These are phyloP conservation scores for Palaemon carinicauda DNA, from an alignment of 1,140 invertebrate genomes.

Conservation along the genomic window DNA sequence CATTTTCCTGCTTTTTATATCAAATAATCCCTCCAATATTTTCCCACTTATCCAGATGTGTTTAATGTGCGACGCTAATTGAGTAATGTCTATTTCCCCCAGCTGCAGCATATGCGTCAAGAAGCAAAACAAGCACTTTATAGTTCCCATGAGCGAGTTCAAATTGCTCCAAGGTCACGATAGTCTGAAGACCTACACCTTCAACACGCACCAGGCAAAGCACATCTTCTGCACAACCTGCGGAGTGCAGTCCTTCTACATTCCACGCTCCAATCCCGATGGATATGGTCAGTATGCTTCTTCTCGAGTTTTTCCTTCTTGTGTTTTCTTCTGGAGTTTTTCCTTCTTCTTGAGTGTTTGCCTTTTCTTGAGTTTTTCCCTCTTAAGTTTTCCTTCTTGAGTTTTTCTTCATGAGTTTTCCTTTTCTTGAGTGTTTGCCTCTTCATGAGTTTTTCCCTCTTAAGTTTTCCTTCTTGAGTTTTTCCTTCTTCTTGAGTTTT, in stretches of 20 bases:
- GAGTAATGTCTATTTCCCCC: conserved; percentile 7
- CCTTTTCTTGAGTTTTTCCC: no score
- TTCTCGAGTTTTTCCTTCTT: neutral
- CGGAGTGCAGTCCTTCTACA: conserved; percentile 70
- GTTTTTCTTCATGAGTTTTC: no score
- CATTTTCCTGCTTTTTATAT: neutral
- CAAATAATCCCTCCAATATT: neutral
- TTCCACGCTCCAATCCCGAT: conserved; percentile 68
- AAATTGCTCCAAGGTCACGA: conserved; percentile 67
- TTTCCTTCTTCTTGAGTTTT: no score
- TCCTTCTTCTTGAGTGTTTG: neutral
- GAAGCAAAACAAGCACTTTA: conserved; percentile 69
- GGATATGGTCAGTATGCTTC: conserved; percentile 66
- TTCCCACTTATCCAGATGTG: neutral
- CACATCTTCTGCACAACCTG: conserved; percentile 70
- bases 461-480: no score
- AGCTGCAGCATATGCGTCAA: conserved; percentile 69
- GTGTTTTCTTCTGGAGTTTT: neutral
- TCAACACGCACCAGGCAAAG: conserved; percentile 68
- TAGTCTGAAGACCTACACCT: conserved; percentile 68
- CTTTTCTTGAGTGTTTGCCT: no score
- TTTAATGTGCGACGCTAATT: neutral
- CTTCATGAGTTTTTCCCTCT: no score
- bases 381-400: no score
- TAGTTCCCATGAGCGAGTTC: conserved; percentile 66